Evolutionary conservation across 2,113 vertebrate genomes (phyloP).

Genomic region (Aleadryas rufinucha): DNA sequence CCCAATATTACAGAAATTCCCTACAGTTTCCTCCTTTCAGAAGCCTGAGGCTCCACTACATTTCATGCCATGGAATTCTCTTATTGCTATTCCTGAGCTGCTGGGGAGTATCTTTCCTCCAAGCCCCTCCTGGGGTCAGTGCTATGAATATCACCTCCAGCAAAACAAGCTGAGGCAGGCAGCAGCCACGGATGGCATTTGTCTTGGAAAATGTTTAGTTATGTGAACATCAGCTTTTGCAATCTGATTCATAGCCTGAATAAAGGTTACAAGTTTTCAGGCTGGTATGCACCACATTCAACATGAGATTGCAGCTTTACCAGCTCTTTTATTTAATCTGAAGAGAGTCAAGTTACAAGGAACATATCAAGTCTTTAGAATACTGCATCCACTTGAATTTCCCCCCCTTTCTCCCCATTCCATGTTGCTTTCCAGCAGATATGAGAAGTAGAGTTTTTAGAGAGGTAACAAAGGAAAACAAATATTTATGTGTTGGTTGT

Average conservation of each 20-base stretch:
- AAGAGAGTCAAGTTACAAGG: background rate
- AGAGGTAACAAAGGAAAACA: background rate
- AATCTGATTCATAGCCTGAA: background rate
- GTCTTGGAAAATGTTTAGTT: background rate
- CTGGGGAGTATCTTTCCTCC: background rate
- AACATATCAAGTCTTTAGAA: background rate
- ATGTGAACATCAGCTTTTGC: background rate
- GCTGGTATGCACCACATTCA: background rate
- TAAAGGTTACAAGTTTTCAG: background rate
- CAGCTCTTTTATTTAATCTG: background rate
- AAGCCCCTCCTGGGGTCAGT: background rate
- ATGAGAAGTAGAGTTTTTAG: background rate
- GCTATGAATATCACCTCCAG: background rate
- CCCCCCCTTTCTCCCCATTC: background rate
- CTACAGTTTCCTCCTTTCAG: background rate
- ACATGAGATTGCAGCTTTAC: background rate
- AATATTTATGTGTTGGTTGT: background rate
- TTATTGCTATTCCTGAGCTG: background rate
- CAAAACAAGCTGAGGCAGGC: conserved; percentile 11
- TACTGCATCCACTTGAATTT: background rate
- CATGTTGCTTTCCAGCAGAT: background rate
- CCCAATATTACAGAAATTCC: background rate
- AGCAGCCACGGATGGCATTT: background rate
- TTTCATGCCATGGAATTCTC: background rate
- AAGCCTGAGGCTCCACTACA: background rate